phyloP scores from a whole-genome alignment of 2,797 vertebrate genomes.

The Muscicapa striata region DNA sequence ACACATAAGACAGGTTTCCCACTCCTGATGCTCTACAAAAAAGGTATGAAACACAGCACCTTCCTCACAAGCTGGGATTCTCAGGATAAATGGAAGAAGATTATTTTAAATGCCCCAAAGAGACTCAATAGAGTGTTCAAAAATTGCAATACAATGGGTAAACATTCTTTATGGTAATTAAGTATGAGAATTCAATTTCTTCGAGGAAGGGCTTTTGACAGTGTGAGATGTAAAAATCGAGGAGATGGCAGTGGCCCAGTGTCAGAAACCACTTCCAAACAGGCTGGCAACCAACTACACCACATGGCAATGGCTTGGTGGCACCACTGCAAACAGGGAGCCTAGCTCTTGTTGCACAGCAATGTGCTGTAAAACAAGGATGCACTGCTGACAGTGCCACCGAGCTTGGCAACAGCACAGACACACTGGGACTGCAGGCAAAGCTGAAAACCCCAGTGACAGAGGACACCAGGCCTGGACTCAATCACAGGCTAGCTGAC shows the following conservation, averaged over 20 bases:
- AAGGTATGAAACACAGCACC: neutral
- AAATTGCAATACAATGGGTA: neutral
- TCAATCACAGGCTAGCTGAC: neutral
- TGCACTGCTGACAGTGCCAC: neutral
- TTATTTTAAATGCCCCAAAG: neutral
- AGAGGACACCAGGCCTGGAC: neutral
- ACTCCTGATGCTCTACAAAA: neutral
- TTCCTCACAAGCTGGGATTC: neutral
- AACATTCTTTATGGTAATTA: neutral
- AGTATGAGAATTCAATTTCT: neutral
- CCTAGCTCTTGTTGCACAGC: neutral
- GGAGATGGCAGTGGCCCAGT: neutral
- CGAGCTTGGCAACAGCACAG: neutral
- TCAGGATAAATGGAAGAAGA: neutral
- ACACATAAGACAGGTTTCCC: neutral
- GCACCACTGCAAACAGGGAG: neutral
- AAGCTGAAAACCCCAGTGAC: neutral
- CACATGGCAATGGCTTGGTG: neutral
- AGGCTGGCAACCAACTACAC: neutral
- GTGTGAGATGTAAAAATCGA: neutral
- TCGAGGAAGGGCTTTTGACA: neutral
- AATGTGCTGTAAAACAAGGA: neutral
- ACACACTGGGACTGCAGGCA: neutral
- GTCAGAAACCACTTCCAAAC: neutral
- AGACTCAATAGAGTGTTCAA: neutral